These are phyloP conservation scores for Andrena haemorrhoa DNA, from an alignment of 2,888 invertebrate species.

Conservation along the genomic window DNA sequence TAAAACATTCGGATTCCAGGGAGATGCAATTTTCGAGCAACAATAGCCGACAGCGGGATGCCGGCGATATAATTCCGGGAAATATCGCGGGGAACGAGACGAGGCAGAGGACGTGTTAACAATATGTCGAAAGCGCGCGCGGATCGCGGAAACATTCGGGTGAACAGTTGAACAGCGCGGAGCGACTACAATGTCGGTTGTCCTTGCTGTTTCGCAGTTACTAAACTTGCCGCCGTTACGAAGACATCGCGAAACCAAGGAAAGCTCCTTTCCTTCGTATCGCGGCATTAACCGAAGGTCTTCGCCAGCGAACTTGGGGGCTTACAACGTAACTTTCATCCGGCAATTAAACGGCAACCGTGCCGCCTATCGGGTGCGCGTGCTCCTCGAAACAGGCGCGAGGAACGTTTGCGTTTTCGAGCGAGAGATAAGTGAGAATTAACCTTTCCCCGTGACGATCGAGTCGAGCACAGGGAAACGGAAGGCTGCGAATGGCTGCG, in stretches of 20 bases:
- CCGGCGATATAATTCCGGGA: neutral
- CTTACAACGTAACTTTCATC: slow-evolving; percentile 50
- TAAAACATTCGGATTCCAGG: neutral
- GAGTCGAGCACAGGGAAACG: no score
- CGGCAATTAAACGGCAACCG: slow-evolving; percentile 38
- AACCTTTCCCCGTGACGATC: neutral
- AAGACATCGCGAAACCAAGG: slow-evolving; percentile 19
- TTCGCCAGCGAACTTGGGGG: slow-evolving; percentile 28
- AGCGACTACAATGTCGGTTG: slow-evolving; percentile 32
- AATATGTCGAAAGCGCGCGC: slow-evolving; percentile 5
- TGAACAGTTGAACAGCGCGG: slow-evolving; percentile 3
- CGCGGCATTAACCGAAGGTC: slow-evolving; percentile 44
- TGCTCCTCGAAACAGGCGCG: slow-evolving; percentile 6
- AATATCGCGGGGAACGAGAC: neutral
- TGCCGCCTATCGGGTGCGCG: slow-evolving; percentile 13
- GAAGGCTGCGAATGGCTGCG: no score
- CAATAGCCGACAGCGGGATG: neutral
- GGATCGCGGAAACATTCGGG: slow-evolving; percentile 22
- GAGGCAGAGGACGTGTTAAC: slow-evolving; percentile 14
- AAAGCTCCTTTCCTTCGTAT: slow-evolving; percentile 53
- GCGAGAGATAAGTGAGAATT: neutral
- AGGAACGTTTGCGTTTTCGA: neutral
- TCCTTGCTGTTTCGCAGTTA: slow-evolving; percentile 33
- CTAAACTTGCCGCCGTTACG: slow-evolving; percentile 31
- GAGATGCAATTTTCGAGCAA: neutral